A percentile compares a stretch with the other conserved stretches of the same genome.
Evolutionary conservation across 1,140 invertebrate species (phyloP).

Genomic region (Drosophila pandora): DNA sequence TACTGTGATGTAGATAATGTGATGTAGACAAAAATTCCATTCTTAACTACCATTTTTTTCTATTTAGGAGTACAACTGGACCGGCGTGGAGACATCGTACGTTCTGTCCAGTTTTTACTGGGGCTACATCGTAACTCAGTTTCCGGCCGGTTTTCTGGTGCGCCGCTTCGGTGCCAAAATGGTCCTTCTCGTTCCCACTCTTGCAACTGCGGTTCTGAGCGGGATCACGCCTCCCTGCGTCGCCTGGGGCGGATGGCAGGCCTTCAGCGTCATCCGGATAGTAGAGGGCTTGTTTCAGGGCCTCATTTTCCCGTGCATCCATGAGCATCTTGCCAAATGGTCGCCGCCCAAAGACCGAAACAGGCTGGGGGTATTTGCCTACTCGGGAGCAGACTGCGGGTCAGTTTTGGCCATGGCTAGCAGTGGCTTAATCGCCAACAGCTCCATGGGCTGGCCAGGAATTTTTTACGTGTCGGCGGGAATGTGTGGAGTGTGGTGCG

Average conservation of each 20-base stretch:
- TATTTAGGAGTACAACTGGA: conserved; percentile 84
- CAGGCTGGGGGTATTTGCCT: conserved; percentile 86
- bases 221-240: conserved; percentile 83
- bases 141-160: conserved; percentile 89
- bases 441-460: conserved; percentile 89
- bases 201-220: conserved; percentile 82
- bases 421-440: conserved; percentile 87
- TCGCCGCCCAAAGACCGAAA: conserved; percentile 86
- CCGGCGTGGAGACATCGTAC: conserved; percentile 83
- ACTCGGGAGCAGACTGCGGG: conserved; percentile 88
- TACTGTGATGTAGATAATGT: too few species aligned
- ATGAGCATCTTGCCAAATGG: conserved; percentile 85
- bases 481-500: conserved; percentile 86
- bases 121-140: conserved; percentile 85
- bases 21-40: too few species aligned
- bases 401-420: conserved; percentile 89
- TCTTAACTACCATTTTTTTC: too few species aligned
- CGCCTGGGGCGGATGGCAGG: conserved; percentile 85
- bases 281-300: conserved; percentile 92
- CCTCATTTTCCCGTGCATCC: conserved; percentile 90
- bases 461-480: conserved; percentile 91
- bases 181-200: conserved; percentile 86
- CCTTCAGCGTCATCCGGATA: conserved; percentile 86
- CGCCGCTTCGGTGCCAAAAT: conserved; percentile 87
- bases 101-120: conserved; percentile 88